Evolutionary conservation across 2,797 vertebrate genomes (phyloP), one percentile per base, ranked within the genome.

Genomic region (Erithacus rubecula): DNA sequence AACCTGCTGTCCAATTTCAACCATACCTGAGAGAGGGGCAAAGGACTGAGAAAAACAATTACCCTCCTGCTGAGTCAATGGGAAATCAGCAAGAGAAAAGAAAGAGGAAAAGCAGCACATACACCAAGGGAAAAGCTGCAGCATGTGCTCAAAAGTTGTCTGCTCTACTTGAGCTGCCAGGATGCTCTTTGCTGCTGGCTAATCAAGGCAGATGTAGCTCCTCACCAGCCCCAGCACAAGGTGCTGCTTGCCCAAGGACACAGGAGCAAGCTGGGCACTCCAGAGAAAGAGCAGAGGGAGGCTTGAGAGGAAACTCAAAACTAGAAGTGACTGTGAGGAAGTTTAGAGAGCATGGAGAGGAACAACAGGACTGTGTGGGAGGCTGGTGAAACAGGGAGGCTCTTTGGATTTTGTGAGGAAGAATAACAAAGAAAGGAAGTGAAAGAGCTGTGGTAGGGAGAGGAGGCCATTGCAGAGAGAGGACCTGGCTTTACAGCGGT

Each of bases 371-470:
- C 29, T 69, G 87, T 43, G 96, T 86, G 90, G 87, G 95, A 96
- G 93, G 94, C 0, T 77, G 79, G 71, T 53, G 79, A 85, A 78
- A 68, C 10, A 32, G 43, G 71, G 78, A 93, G 79, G 83, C 75
- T 68, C 62, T 91, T 72, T 86, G 95, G 93, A 94, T 91, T 91
- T 83, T 71, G 41, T 68, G 80, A 76, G 85, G 83, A 60, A 80
- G 82, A 89, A 71, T 22, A 52, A 88, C 62, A 83, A 75, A 85
- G 84, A 58, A 90, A 87, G 91, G 93, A 96, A 96, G 87, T 78
- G 75, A 94, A 94, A 96, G 55, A 23, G 39, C 89, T 59, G 72
- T 53, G 56, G 76, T 3, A 68, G 64, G 83, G 83, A 83, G 49
- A 80, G 21, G 41, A 70, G 41, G 49, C 53, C 26, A 2, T 3